Evolutionary conservation across 2,113 vertebrate species (phyloP).

Genomic region (Butorides virescens): DNA sequence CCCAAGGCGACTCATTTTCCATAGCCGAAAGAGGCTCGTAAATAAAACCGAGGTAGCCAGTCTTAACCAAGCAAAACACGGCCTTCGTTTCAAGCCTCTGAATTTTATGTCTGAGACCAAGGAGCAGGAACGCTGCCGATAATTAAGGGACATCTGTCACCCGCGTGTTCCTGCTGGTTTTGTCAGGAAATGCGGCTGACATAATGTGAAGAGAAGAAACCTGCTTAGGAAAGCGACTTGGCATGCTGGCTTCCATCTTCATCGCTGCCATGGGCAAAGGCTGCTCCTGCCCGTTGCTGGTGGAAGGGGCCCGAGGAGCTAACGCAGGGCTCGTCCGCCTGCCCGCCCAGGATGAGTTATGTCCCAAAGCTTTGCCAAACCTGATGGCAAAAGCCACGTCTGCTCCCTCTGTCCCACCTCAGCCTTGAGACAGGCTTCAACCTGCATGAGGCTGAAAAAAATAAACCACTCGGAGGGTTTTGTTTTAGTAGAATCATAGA

Average conservation of each 20-base stretch:
- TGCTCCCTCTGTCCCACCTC: background rate
- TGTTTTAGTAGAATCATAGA: too few relatives aligned
- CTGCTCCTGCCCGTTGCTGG: background rate
- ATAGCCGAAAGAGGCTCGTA: background rate
- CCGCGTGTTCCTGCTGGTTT: conserved; percentile 9
- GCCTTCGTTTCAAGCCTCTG: background rate
- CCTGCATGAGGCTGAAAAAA: fast-evolving
- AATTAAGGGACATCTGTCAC: conserved; percentile 62
- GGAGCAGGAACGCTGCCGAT: background rate
- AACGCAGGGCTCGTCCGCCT: fast-evolving
- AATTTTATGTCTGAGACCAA: background rate
- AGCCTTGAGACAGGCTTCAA: background rate
- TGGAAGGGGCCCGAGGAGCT: background rate
- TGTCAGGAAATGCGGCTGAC: conserved; percentile 58
- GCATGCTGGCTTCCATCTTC: background rate
- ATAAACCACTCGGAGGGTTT: fast-evolving
- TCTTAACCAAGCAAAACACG: background rate
- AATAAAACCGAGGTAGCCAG: background rate
- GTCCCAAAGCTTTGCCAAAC: background rate
- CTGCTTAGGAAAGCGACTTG: background rate
- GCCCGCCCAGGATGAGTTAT: fast-evolving
- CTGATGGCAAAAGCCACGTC: background rate
- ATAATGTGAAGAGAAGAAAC: conserved; percentile 12
- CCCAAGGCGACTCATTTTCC: background rate
- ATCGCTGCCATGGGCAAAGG: background rate